Conservation (phyloP, 2,888 invertebrate species). For the Rhopalosiphum nymphaeae region DNA sequence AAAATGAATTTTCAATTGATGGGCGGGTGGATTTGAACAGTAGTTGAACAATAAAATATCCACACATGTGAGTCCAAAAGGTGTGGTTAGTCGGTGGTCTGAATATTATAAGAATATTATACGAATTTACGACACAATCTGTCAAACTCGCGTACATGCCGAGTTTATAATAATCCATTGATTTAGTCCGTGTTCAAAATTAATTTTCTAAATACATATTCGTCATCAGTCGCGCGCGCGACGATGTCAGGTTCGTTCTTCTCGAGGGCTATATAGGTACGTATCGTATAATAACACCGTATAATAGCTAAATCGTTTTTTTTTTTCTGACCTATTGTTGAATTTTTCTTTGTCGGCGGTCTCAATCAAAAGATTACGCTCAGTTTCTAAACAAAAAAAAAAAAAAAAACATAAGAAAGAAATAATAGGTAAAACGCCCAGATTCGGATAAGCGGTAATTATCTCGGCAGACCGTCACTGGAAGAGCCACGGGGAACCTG, state of each 20-base stretch:
- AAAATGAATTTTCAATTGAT: not conserved
- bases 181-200: not conserved
- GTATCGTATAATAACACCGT: not conserved
- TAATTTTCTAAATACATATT: not conserved
- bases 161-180: not conserved
- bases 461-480: conserved; percentile 34
- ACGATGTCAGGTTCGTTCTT: not conserved
- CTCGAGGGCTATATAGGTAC: not conserved
- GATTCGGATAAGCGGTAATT: conserved; percentile 43
- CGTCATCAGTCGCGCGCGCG: not conserved
- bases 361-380: conserved; percentile 34
- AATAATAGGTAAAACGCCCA: conserved; percentile 43
- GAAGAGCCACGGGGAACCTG: conserved; percentile 41
- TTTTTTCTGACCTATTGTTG: conserved; percentile 24
- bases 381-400: not conserved
- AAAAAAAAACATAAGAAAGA: not conserved
- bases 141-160: not conserved
- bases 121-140: not conserved
- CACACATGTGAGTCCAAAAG: not conserved
- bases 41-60: not conserved
- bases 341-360: conserved; percentile 43
- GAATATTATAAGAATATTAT: not conserved
- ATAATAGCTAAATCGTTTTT: not conserved
- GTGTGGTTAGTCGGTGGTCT: not conserved
- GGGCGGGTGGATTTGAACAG: not conserved